Percentiles rank a stretch among this genome's conserved stretches.
phyloP scores from a whole-genome alignment of 2,113 vertebrate species.

The Heptranchias perlo region DNA sequence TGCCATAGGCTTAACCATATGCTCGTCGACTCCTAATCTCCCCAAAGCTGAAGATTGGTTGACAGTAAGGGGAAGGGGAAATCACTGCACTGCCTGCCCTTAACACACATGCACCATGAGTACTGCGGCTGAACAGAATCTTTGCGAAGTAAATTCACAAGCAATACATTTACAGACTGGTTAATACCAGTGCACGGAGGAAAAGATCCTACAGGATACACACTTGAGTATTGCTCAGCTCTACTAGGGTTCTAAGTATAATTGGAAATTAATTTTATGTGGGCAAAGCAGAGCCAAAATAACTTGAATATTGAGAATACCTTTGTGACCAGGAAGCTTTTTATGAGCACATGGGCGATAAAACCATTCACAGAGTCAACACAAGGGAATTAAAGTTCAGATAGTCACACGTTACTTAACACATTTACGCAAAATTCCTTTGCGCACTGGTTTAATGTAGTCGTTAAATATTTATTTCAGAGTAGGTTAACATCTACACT shows the following conservation, averaged over 20 bases:
- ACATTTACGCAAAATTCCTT: neutral
- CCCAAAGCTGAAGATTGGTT: neutral
- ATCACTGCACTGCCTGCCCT: neutral
- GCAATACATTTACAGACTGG: neutral
- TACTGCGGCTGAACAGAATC: neutral
- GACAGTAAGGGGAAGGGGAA: neutral
- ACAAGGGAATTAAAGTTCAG: neutral
- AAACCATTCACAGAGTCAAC: neutral
- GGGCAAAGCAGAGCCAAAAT: neutral
- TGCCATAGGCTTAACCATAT: constrained; percentile 15
- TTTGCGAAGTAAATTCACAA: neutral
- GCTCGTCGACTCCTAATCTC: neutral
- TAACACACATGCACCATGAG: neutral
- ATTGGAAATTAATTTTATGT: neutral
- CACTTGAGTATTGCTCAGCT: neutral
- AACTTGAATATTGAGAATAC: neutral
- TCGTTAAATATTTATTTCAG: neutral
- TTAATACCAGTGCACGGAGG: neutral
- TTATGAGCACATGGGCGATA: neutral
- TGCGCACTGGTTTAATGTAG: neutral
- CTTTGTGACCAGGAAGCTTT: neutral
- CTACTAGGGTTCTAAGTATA: neutral
- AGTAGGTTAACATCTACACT: neutral
- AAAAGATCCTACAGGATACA: neutral
- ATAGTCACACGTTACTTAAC: neutral